Percentiles rank a stretch among this genome's conserved stretches.
Conservation (phyloP, 2,888 invertebrate genomes). For the Ectemnius cavifrons region DNA sequence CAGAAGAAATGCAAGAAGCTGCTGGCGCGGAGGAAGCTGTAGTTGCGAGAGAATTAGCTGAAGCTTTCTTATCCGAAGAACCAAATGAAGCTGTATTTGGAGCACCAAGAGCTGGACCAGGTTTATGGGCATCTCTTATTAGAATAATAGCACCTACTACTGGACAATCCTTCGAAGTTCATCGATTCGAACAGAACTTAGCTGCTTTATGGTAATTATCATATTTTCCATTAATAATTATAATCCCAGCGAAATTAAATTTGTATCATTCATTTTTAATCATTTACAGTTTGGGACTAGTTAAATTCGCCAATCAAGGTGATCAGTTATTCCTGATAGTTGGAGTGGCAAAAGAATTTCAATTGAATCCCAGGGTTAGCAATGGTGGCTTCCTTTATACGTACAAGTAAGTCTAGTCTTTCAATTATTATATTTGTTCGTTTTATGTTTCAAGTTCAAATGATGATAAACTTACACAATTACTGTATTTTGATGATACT, state of each 20-base stretch:
- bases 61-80: constrained; percentile 96
- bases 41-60: constrained; percentile 97
- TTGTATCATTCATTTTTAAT: neutral
- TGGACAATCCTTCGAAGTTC: constrained; percentile 87
- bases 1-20: constrained; percentile 98
- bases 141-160: constrained; percentile 91
- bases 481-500: constrained; percentile 71
- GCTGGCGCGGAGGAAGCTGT: constrained; percentile 97
- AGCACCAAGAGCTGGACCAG: constrained; percentile 96
- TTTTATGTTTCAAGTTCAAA: constrained; percentile 17
- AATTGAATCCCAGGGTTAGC: constrained; percentile 92
- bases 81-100: constrained; percentile 96
- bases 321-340: constrained; percentile 84
- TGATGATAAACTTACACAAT: constrained; percentile 72
- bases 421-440: neutral
- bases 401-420: constrained; percentile 81
- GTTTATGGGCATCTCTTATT: constrained; percentile 97
- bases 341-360: constrained; percentile 94
- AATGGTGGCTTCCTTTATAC: constrained; percentile 92
- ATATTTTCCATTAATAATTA: neutral
- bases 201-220: constrained; percentile 89
- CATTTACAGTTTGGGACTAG: constrained; percentile 83
- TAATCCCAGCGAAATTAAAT: neutral
- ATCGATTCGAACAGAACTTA: constrained; percentile 96
- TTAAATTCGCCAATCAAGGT: constrained; percentile 87